Conservation (phyloP, 2,888 invertebrate species). For the Aphodius sticticus region DNA sequence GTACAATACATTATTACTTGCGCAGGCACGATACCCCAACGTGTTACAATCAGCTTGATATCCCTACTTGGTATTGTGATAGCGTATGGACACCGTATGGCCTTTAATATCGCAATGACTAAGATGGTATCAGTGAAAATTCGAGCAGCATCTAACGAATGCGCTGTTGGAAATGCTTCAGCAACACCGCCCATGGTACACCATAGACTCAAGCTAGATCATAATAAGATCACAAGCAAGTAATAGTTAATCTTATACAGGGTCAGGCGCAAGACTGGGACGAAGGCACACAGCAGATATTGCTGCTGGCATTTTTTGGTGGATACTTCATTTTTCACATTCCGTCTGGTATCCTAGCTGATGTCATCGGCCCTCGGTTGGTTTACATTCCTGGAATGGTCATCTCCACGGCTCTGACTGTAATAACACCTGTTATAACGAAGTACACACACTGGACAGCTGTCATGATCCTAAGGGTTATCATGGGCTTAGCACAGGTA, state of each 20-base stretch:
- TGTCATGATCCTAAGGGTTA: not conserved
- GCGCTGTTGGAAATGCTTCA: not conserved
- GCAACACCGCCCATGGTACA: not conserved
- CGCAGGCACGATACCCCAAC: not conserved
- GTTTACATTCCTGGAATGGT: not conserved
- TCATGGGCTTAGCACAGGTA: not conserved
- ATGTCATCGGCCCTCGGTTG: not conserved
- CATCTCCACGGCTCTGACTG: not conserved
- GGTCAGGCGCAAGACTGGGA: not conserved
- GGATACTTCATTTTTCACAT: constrained; percentile 5
- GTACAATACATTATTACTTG: not conserved
- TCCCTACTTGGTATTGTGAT: not conserved
- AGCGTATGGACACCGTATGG: not conserved
- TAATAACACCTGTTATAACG: not conserved
- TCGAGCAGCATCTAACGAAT: not conserved
- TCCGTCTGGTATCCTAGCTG: not conserved
- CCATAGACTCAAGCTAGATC: too few species aligned
- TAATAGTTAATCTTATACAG: not conserved
- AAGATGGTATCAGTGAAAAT: not conserved
- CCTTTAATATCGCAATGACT: not conserved
- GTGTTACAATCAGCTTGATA: not conserved
- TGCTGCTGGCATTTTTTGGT: not conserved
- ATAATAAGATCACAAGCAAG: too few species aligned
- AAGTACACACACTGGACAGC: not conserved
- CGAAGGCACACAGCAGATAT: not conserved